Conservation (phyloP, 2,113 vertebrate genomes). For the Nanorana parkeri region DNA sequence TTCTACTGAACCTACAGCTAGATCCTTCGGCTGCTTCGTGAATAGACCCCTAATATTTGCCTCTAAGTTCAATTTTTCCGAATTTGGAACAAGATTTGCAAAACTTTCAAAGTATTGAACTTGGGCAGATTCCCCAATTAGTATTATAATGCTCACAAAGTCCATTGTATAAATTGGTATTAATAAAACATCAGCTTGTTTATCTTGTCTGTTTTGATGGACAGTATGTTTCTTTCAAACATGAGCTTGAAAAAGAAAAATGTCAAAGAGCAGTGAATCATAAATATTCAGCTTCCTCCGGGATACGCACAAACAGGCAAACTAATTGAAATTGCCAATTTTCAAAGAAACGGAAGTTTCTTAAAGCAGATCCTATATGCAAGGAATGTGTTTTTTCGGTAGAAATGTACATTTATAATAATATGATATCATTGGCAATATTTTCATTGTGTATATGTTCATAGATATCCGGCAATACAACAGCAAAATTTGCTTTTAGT, state of each 20-base stretch:
- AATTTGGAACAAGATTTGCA: too few relatives aligned
- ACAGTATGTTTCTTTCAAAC: conserved; percentile 9
- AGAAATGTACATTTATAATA: not conserved
- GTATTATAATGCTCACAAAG: not conserved
- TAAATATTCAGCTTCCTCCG: not conserved
- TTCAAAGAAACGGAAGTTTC: conserved; percentile 2
- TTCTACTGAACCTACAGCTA: too few relatives aligned
- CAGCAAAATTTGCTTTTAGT: too few relatives aligned
- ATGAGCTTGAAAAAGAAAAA: not conserved
- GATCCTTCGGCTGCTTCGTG: too few relatives aligned
- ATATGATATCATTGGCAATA: too few relatives aligned
- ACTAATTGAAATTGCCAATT: conserved; percentile 35
- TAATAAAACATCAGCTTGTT: not conserved
- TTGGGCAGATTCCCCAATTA: too few relatives aligned
- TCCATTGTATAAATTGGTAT: conserved; percentile 19
- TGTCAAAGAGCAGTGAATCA: conserved; percentile 25
- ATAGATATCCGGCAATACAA: too few relatives aligned
- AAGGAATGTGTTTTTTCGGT: not conserved
- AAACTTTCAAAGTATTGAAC: too few relatives aligned
- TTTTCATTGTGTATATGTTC: too few relatives aligned
- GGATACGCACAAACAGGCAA: conserved; percentile 2
- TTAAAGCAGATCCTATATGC: not conserved
- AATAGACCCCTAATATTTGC: too few relatives aligned
- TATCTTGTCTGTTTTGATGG: not conserved
- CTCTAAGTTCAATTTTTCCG: too few relatives aligned